A percentile compares a stretch with the other conserved stretches of the same genome.
Conservation (phyloP, 2,113 vertebrate species). For the Etheostoma cragini region DNA sequence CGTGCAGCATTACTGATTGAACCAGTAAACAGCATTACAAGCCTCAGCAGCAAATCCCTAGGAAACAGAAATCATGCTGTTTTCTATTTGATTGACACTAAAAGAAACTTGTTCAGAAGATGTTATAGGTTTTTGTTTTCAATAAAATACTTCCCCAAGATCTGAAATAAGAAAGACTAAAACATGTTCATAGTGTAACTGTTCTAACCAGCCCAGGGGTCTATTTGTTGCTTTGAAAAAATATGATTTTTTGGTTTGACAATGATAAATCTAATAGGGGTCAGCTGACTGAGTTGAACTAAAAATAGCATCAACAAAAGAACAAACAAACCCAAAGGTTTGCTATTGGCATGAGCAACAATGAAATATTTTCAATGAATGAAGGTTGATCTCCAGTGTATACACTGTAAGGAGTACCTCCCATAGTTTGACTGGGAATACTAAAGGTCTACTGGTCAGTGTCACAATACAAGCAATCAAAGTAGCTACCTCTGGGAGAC, state of each 20-base stretch:
- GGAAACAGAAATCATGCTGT: constrained; percentile 15
- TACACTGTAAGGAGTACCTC: background rate
- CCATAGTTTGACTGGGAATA: background rate
- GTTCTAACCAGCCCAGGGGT: background rate
- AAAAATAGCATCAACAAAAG: constrained; percentile 19
- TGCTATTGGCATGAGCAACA: background rate
- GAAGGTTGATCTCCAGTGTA: background rate
- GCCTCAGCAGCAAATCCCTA: constrained; percentile 34
- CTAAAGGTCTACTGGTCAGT: background rate
- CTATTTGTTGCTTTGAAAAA: constrained; percentile 7
- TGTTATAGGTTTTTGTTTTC: background rate
- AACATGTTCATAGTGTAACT: background rate
- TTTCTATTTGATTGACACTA: constrained; percentile 18
- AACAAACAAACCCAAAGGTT: constrained; percentile 13
- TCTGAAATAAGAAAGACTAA: background rate
- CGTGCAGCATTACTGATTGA: constrained; percentile 44
- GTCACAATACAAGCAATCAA: background rate
- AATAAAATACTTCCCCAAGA: background rate
- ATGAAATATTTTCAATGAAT: background rate
- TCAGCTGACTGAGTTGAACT: background rate
- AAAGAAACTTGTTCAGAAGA: constrained; percentile 4
- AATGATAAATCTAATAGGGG: background rate
- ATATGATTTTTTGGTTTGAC: constrained; percentile 20
- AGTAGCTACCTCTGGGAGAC: background rate
- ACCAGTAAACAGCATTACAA: constrained; percentile 49